These are phyloP conservation scores for Daphoenositta chrysoptera DNA, from an alignment of 2,113 vertebrate species.

Conservation along the genomic window DNA sequence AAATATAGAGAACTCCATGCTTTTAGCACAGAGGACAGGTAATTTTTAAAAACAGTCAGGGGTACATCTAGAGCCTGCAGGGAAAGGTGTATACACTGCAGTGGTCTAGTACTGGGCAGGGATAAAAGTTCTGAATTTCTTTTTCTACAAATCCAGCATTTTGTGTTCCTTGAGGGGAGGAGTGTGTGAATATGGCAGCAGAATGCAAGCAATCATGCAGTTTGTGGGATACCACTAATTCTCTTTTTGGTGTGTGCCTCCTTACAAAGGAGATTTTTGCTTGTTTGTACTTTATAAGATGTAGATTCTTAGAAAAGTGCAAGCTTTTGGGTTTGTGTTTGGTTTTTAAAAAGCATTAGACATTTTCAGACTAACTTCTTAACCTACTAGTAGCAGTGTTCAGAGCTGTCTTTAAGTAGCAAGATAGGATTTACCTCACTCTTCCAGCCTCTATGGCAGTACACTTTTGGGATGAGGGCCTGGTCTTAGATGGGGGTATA, in stretches of 20 bases:
- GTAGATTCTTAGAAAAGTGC: not conserved
- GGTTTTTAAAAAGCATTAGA: not conserved
- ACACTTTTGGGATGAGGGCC: not conserved
- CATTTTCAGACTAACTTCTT: not conserved
- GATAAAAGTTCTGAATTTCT: not conserved
- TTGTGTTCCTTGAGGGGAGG: not conserved
- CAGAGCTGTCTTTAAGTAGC: not conserved
- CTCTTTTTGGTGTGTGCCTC: not conserved
- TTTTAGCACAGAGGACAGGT: not conserved
- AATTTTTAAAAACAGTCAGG: not conserved
- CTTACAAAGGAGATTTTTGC: not conserved
- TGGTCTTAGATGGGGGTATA: not conserved
- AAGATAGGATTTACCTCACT: not conserved
- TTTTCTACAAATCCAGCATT: not conserved
- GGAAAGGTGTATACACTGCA: not conserved
- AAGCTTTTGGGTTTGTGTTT: not conserved
- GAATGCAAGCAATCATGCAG: not conserved
- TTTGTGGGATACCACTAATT: slow-evolving; percentile 43
- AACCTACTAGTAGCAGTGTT: not conserved
- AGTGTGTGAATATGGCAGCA: not conserved
- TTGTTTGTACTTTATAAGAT: not conserved
- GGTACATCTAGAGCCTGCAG: not conserved
- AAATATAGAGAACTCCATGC: not conserved
- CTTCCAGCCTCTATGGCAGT: not conserved
- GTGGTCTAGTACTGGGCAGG: not conserved